Base-by-base conservation (phyloP, 2,113 vertebrate genomes). In the Melospiza melodia region DNA sequence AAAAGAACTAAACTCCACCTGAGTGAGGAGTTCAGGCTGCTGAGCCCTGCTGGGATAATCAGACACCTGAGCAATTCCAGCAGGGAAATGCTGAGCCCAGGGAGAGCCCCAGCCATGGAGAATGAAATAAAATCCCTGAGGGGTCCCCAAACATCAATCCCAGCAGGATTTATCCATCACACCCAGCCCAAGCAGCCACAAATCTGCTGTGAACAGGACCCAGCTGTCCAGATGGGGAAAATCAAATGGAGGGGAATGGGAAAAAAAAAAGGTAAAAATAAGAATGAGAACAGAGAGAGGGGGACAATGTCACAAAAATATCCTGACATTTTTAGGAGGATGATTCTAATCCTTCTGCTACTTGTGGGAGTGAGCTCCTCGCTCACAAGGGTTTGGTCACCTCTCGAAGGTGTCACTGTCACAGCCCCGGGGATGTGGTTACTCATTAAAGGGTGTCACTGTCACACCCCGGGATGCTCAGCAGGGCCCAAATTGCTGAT, bases 21-120 rank as follows among this genome's bases (percentile, higher is more conserved):
- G 65, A 85, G 54, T 52, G 74, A 93, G 66, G 84, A 93, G n/a
- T 65, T 96, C 86, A 87, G 75, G 87, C 48, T 74, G 90, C 89
- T 95, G 81, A 84, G 80, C 89, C 83, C 84, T 74, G 21, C 5
- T 6, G 4, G 66, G 66, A 48, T 87, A 63, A 68, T 68, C 55
- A 43, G 82, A 89, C 72, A 90, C 31, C 80, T 43, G 65, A 87
- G 81, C 69, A 33, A 72, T 89, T 87, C 66, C 87, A 68, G 15
- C 76, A 52, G 71, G 31, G 54, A 48, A 95, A 62, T 6, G 57
- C 68, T 14, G 8, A 82, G 43, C 74, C 74, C 73, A 12, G 77
- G 28, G 81, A 91, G 77, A 71, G 22, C n/a, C 25, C 2, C 1
- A 31, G 30, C 8, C 5, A n/a, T 11, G 66, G 81, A 74, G 63